A percentile compares a stretch with the other conserved stretches of the same genome.
Conservation (phyloP, 2,888 invertebrate genomes). For the Tillus elongatus region DNA sequence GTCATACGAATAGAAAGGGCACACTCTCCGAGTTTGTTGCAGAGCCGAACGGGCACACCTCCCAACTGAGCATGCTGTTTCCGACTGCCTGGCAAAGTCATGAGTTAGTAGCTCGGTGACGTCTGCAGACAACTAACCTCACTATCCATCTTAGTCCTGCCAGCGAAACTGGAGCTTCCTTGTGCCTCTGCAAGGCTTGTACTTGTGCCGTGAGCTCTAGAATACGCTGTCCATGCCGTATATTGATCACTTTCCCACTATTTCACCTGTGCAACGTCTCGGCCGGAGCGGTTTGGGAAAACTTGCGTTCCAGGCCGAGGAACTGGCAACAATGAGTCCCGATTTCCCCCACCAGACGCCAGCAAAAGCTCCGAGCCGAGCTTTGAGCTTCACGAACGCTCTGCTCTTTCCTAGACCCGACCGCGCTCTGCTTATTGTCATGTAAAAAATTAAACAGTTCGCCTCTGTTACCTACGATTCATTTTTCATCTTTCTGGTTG, state of each 20-base stretch:
- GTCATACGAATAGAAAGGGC: not conserved
- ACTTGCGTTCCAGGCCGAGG: constrained; percentile 12
- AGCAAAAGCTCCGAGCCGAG: no score
- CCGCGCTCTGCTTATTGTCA: constrained; percentile 7
- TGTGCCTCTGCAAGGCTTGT: not conserved
- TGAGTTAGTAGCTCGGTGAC: not conserved
- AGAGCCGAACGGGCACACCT: constrained; percentile 16
- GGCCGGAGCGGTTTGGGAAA: constrained; percentile 3
- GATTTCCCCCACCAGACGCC: constrained; percentile 4
- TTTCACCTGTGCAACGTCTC: constrained; percentile 20
- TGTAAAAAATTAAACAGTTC: not conserved
- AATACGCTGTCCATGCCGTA: constrained; percentile 21
- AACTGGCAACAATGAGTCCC: constrained; percentile 18
- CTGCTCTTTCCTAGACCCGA: no score
- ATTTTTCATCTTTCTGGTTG: constrained; percentile 16
- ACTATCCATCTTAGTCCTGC: no score
- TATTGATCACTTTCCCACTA: constrained; percentile 24
- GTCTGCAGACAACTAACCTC: no score
- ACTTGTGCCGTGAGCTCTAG: no score
- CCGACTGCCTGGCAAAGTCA: constrained; percentile 11
- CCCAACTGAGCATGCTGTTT: constrained; percentile 13
- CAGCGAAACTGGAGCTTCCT: no score
- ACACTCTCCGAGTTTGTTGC: not conserved
- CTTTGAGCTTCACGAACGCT: no score
- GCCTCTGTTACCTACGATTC: constrained; percentile 11